These are phyloP conservation scores for Gila robusta DNA, from an alignment of 2,797 vertebrate species.

Conservation along the genomic window DNA sequence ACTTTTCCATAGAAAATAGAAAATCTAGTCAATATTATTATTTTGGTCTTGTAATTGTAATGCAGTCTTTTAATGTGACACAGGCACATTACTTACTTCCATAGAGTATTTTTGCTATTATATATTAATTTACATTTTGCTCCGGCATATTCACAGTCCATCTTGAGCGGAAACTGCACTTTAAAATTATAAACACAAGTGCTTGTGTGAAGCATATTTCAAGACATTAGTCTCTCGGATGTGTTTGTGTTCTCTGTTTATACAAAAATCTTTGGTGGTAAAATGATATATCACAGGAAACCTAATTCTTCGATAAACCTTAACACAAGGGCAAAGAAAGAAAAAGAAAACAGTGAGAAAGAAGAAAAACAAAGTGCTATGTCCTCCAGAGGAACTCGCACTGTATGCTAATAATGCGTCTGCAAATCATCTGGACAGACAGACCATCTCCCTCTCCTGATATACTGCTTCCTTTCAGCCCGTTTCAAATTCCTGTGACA, in stretches of 20 bases:
- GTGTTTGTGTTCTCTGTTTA: slow-evolving; percentile 57
- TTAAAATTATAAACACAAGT: slow-evolving; percentile 30
- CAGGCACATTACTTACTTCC: background rate
- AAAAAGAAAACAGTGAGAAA: slow-evolving; percentile 36
- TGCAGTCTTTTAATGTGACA: background rate
- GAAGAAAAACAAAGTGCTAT: slow-evolving; percentile 52
- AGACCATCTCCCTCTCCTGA: slow-evolving; percentile 56
- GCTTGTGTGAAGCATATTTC: slow-evolving; percentile 37
- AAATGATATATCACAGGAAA: slow-evolving; percentile 58
- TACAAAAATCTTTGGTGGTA: slow-evolving; percentile 56
- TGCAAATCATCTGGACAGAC: slow-evolving; percentile 61
- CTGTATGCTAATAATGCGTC: slow-evolving; percentile 53
- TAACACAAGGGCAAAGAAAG: slow-evolving; percentile 50
- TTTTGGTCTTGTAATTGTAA: background rate
- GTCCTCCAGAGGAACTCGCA: slow-evolving; percentile 55
- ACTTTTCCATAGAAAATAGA: background rate
- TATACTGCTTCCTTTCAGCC: slow-evolving; percentile 60
- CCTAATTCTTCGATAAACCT: slow-evolving; percentile 47
- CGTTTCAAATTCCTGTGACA: slow-evolving; percentile 49
- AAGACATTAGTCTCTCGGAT: slow-evolving; percentile 57
- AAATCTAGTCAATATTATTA: background rate
- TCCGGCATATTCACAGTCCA: slow-evolving; percentile 1
- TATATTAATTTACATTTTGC: slow-evolving; percentile 11
- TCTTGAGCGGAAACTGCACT: slow-evolving; percentile 5
- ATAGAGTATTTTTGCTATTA: slow-evolving; percentile 3